Base-by-base conservation (phyloP, 2,113 vertebrate species). In the Nyctibius bracteatus region DNA sequence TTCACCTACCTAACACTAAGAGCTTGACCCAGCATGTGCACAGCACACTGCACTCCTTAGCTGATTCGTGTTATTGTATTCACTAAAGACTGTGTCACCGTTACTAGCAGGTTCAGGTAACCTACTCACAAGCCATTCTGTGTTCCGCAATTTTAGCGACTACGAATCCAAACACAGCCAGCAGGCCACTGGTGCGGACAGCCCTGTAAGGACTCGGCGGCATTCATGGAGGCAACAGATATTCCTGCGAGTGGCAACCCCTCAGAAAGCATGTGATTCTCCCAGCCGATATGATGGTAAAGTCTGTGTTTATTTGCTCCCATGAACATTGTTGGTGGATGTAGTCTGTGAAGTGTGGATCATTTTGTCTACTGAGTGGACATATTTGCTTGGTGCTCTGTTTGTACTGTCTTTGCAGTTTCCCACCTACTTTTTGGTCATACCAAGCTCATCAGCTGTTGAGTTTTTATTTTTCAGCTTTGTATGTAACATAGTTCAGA, bases 201-300 rank as follows among this genome's bases (percentile, higher is more conserved):
- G 98, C 90, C 99, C 99, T 1, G 93, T 99, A 23, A 98, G 97
- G 73, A 98, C 97, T 10, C 99, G 99, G 12, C 98, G 99, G 43
- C 99, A 99, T 93, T 99, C 99, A 0, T 99, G 99, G 99, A 98
- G 99, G 93, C 99, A 99, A 88, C 99, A 99, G 98, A 99, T 99
- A 94, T 99, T 99, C 96, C 98, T 99, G 10, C 98, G 99, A 20
- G 99, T 99, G n/a, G 99, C 99, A 17, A 99, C 99, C 4, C 99
- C 99, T 6, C 99, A 99, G 97, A 99, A 99, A 95, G 98, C 97
- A 0, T 97, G 98, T 2, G 99, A 99, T 23, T 95, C 98, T 70
- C 97, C 98, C 7, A 62, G 94, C 88, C 62, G 99, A 98, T 99
- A 98, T 2, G 98, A 98, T 80, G 98, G 98, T 98, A 97, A 96